Evolutionary conservation across 2,797 vertebrate species (phyloP), one percentile per base, ranked within the genome.

Genomic region (Carapus acus): DNA sequence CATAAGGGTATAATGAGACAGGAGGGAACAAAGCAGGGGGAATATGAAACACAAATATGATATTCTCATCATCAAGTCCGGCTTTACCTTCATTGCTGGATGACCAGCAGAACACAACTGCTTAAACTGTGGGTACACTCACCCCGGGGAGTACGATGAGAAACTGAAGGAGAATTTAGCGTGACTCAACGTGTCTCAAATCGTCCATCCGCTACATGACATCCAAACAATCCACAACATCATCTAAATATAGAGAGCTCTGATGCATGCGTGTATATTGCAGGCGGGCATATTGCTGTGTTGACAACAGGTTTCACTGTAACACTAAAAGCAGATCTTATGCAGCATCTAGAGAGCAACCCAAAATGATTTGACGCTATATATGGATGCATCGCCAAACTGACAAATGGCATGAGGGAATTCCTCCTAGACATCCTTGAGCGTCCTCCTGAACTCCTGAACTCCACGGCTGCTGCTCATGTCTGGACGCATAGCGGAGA

Each of bases 171-270:
- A 65, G 54, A 62, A 50, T 34, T 48, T 39, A 41, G 38, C 54
- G 53, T 62, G 41, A 36, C 65, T 43, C 55, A 48, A 39, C 11
- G 19, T 33, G 36, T 64, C 59, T 54, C 52, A 66, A 43, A 58
- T 12, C 38, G 48, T 50, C 59, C 61, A 67, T 71, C 67, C 65
- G 54, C 45, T 24, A 43, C 69, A 31, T 54, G 71, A 74, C 78
- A 83, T 76, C 63, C 73, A 36, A 34, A 44, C 44, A 65, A 72
- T 70, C 64, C 68, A 72, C 47, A 73, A 71, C 76, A 69, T 58
- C 64, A 42, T 73, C 83, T 84, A 87, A 83, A 85, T 72, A 85
- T 86, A 88, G 81, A 14, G 40, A 40, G 19, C 46, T 74, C 68
- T 62, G 72, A 58, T 76, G 49, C 49, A 69, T 67, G 52, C 68